Evolutionary conservation across 92 coral and sea anemone species (phyloP).

Genomic region (Nematostella vectensis): DNA sequence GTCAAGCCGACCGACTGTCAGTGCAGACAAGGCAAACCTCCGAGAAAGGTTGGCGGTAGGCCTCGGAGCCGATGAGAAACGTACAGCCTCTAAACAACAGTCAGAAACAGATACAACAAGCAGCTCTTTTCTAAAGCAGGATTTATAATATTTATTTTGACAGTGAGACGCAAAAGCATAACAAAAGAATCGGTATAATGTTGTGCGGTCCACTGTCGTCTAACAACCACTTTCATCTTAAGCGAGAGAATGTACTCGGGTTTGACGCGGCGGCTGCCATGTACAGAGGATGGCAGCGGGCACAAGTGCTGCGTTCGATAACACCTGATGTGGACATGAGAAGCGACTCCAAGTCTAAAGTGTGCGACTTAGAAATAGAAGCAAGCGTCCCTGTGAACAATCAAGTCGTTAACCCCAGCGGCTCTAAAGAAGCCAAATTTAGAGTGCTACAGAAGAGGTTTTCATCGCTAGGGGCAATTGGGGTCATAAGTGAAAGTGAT

Average conservation of each 20-base stretch:
- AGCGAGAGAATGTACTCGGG: neutral
- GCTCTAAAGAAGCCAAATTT: neutral
- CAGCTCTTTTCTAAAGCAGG: constrained; percentile 11
- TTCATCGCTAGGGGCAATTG: constrained; percentile 19
- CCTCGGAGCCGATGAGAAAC: no score
- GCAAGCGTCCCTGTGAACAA: neutral
- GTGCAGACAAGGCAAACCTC: no score
- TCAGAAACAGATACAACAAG: no score
- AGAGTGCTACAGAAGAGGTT: constrained; percentile 3
- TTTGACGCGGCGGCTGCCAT: neutral
- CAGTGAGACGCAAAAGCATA: constrained; percentile 14
- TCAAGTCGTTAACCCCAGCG: neutral
- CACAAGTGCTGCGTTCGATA: no score
- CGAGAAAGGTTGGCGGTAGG: no score
- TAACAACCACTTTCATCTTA: neutral
- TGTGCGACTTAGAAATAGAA: neutral
- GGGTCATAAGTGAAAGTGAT: constrained; percentile 16
- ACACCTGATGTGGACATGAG: neutral
- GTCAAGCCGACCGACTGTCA: no score
- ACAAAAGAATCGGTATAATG: constrained; percentile 27
- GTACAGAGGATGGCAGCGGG: neutral
- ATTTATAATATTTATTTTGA: constrained; percentile 22
- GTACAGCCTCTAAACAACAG: no score
- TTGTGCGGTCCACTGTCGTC: constrained; percentile 10
- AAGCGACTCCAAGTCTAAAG: no score